These are phyloP conservation scores for Nicator chloris DNA, from an alignment of 2,113 vertebrate genomes.

Conservation along the genomic window DNA sequence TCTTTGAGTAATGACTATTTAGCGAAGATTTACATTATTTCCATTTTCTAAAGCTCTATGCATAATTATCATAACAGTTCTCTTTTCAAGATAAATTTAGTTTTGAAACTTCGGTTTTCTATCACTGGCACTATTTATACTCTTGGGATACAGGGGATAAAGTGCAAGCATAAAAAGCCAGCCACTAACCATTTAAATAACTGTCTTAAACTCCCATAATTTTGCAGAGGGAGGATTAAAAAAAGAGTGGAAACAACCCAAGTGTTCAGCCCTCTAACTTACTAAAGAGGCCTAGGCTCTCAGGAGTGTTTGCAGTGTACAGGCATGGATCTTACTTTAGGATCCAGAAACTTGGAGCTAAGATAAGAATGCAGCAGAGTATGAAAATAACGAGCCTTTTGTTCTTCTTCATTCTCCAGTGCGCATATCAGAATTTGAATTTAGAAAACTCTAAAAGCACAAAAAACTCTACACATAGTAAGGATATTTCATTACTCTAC, in stretches of 20 bases:
- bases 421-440: constrained; percentile 52
- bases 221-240: not conserved
- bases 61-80: not conserved
- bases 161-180: not conserved
- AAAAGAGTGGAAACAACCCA: not conserved
- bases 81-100: not conserved
- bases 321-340: not conserved
- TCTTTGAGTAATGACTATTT: not conserved
- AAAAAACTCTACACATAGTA: not conserved
- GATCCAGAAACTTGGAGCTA: constrained; percentile 49
- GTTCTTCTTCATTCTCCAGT: constrained; percentile 52
- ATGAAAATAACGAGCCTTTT: constrained; percentile 77
- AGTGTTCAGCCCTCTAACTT: not conserved
- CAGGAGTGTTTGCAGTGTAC: not conserved
- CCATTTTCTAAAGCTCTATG: not conserved
- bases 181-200: not conserved
- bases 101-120: not conserved
- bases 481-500: not conserved
- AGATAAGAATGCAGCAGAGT: constrained; percentile 61
- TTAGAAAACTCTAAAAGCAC: constrained; percentile 32
- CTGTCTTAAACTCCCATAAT: not conserved
- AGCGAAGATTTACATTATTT: not conserved
- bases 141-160: not conserved
- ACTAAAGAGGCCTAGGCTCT: not conserved
- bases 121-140: not conserved